Evolutionary conservation across 2,888 invertebrate genomes (phyloP).

Genomic region (Meta bourneti): DNA sequence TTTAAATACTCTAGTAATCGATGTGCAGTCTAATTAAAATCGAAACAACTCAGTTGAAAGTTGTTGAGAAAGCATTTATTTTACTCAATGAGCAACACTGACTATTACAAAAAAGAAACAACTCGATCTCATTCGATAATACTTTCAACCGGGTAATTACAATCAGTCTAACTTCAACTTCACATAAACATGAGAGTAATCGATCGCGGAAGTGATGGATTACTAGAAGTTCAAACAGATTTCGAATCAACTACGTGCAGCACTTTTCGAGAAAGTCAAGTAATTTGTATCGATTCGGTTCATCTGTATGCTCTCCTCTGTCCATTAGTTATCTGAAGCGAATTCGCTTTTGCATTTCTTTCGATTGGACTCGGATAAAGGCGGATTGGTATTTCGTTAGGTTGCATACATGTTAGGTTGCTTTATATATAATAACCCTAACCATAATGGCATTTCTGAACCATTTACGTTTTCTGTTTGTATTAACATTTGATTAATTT

Average conservation of each 20-base stretch:
- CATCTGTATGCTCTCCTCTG: neutral
- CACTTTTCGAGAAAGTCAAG: neutral
- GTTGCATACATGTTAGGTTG: neutral
- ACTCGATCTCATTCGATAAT: neutral
- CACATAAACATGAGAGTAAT: neutral
- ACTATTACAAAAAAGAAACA: neutral
- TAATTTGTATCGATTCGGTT: neutral
- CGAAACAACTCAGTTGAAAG: too few relatives aligned
- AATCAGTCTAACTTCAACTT: neutral
- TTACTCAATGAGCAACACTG: neutral
- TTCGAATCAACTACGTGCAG: neutral
- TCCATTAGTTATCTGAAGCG: neutral
- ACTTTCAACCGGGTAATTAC: neutral
- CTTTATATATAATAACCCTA: neutral
- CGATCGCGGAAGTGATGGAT: neutral
- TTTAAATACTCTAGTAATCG: too few relatives aligned
- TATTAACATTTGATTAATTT: too few relatives aligned
- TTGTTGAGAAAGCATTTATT: too few relatives aligned
- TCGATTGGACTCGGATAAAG: neutral
- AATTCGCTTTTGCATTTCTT: neutral
- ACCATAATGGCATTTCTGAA: neutral
- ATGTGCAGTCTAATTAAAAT: too few relatives aligned
- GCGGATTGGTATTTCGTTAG: neutral
- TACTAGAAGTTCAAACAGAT: neutral
- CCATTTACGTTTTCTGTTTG: neutral